phyloP scores from a whole-genome alignment of 35 echinoderm and acorn worm genomes.

The Antedon bifida region DNA sequence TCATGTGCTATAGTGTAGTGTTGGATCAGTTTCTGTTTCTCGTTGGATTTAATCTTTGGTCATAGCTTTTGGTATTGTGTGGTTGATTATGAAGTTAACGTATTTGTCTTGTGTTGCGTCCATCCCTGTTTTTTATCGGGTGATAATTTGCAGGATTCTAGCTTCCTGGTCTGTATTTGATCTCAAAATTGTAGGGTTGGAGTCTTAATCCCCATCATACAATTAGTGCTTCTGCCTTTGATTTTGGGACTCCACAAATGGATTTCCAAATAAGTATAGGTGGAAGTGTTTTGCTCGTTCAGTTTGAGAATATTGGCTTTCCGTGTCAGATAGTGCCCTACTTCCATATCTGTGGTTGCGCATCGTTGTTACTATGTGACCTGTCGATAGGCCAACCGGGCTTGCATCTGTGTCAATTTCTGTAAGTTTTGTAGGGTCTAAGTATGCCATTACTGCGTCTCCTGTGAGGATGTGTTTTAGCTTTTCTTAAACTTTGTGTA shows the following conservation, averaged over 20 bases:
- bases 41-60: conserved; percentile 17
- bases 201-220: no score
- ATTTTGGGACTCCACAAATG: conserved; percentile 9
- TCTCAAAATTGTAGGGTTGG: conserved; percentile 18
- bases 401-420: conserved; percentile 52
- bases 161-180: conserved; percentile 24
- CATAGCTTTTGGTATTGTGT: conserved; percentile 6
- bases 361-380: no score
- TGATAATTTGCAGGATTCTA: conserved; percentile 29
- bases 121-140: neutral
- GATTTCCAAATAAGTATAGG: conserved; percentile 27
- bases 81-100: no score
- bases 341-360: neutral
- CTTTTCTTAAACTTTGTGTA: neutral
- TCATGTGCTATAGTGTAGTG: no score
- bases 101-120: no score
- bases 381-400: conserved; percentile 37
- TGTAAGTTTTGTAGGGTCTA: conserved; percentile 26
- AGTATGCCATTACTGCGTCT: conserved; percentile 38
- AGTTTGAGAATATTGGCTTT: conserved; percentile 27
- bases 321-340: neutral
- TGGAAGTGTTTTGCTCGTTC: conserved; percentile 36
- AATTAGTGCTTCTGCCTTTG: conserved; percentile 17
- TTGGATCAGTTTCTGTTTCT: conserved; percentile 21
- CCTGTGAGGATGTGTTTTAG: conserved; percentile 30